Base-by-base conservation (phyloP, 2,888 invertebrate genomes). In the Mythimna vitellina region DNA sequence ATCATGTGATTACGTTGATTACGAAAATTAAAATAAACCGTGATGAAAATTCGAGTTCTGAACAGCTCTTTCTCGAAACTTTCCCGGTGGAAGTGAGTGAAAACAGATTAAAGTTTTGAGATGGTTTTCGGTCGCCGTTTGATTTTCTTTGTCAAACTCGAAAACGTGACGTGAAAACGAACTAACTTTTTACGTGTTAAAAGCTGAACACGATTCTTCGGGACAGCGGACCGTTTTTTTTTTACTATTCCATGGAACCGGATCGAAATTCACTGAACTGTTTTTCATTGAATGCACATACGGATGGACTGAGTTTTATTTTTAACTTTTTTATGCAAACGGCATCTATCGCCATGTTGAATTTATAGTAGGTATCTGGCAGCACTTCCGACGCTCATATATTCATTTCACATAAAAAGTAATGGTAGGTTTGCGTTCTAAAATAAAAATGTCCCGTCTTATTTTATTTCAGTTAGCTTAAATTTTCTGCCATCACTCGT, bases 251-350 rank as follows among this genome's bases (percentile, higher is more conserved):
- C 20, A 29, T 56, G 65, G 64, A 22, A 66, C 63, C 56, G 54
- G 51, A 65, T 78, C 65, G 58, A 53, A 79, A 60, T 77, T 79
- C 65, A 82, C 63, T 66, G 46, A 65, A 78, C 61, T 79, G 65
- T 79, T 82, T 80, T 82, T 69, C 73, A 82, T 79, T 60, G 79
- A 80, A 78, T 82, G 73, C 68, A 73, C 60, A 78, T 29, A 60
- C 78, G 57, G 42, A 62, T 65, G 73, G 56, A 25, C 22, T 7
- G 25, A 53, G 46, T 65, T 78, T 73, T 63, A 61, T 78, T 73
- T 56, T 57, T 49, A 64, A 7, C 17, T 61, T 12, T 67, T 80
- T 73, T 63, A 65, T 63, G 57, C 67, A 73, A 82, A 78, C 35
- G 54, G 35, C 38, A 46, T 49, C 62, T 58, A 53, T 60, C 78